These are phyloP conservation scores for Epicauta chinensis DNA, from an alignment of 1,140 invertebrate genomes.

Conservation along the genomic window DNA sequence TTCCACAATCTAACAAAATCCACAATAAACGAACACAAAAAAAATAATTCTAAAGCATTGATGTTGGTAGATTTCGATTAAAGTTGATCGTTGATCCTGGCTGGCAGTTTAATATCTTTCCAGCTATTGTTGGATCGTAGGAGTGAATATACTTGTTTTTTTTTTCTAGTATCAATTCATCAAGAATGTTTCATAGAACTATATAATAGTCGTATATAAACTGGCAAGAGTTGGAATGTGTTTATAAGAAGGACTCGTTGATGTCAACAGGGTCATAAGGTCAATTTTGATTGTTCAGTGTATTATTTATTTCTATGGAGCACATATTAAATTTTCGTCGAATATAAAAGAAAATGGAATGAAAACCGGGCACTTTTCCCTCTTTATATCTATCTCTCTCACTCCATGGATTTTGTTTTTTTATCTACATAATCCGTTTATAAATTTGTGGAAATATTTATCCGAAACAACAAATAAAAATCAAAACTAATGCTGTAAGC, in stretches of 20 bases:
- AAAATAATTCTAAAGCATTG: too few species aligned
- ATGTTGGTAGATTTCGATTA: too few species aligned
- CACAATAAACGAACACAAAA: too few species aligned
- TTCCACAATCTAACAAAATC: neutral
- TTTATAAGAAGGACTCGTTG: constrained; percentile 10
- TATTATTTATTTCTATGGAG: constrained; percentile 13
- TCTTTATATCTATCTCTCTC: too few species aligned
- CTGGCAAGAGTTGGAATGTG: too few species aligned
- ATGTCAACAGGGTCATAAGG: constrained; percentile 8
- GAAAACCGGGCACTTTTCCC: too few species aligned
- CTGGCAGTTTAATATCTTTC: constrained; percentile 14
- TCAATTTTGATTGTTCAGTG: constrained; percentile 12
- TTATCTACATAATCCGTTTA: too few species aligned
- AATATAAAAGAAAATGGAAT: too few species aligned
- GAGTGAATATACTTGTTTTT: constrained; percentile 13
- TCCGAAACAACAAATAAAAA: too few species aligned
- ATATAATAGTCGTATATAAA: constrained; percentile 6
- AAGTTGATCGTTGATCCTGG: too few species aligned
- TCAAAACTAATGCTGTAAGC: neutral
- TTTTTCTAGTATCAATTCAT: constrained; percentile 16
- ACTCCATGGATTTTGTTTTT: too few species aligned
- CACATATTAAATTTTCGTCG: neutral
- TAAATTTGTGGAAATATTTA: too few species aligned
- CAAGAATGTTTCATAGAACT: constrained; percentile 4
- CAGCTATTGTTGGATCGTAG: constrained; percentile 12